These are phyloP conservation scores for Menidia menidia DNA, from an alignment of 2,797 vertebrate genomes.

Conservation along the genomic window DNA sequence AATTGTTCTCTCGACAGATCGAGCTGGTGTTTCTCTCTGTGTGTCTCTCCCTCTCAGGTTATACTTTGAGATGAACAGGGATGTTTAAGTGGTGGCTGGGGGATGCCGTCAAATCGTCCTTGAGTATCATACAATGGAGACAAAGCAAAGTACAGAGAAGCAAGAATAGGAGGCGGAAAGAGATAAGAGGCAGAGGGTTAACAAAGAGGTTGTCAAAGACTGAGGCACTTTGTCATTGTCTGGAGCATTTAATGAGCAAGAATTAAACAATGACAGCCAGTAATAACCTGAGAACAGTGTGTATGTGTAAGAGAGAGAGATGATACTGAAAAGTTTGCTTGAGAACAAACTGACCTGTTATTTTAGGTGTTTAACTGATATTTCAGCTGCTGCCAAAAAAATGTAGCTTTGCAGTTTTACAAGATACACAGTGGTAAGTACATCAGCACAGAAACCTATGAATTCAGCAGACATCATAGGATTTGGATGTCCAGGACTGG, in stretches of 20 bases:
- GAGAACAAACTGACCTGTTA: constrained; percentile 29
- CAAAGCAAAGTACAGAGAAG: constrained; percentile 65
- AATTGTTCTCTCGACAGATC: constrained; percentile 64
- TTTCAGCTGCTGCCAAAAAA: not conserved
- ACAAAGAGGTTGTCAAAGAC: constrained; percentile 75
- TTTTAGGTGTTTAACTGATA: constrained; percentile 34
- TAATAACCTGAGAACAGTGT: constrained; percentile 77
- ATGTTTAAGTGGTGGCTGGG: constrained; percentile 74
- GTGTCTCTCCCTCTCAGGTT: constrained; percentile 48
- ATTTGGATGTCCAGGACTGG: not conserved
- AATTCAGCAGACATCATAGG: not conserved
- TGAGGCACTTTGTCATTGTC: constrained; percentile 79
- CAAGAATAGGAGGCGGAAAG: constrained; percentile 64
- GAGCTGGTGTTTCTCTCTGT: constrained; percentile 60
- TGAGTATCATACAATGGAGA: constrained; percentile 79
- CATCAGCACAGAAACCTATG: not conserved
- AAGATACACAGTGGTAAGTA: not conserved
- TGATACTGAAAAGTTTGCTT: constrained; percentile 32
- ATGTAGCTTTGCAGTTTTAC: not conserved
- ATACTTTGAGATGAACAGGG: constrained; percentile 71
- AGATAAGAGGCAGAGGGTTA: constrained; percentile 80
- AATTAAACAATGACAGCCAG: constrained; percentile 82
- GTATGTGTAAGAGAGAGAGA: constrained; percentile 28
- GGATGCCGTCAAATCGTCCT: constrained; percentile 76
- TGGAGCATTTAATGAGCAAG: constrained; percentile 79